These are phyloP conservation scores for Napeogenes sylphis DNA, from an alignment of 2,888 invertebrate genomes.

Conservation along the genomic window DNA sequence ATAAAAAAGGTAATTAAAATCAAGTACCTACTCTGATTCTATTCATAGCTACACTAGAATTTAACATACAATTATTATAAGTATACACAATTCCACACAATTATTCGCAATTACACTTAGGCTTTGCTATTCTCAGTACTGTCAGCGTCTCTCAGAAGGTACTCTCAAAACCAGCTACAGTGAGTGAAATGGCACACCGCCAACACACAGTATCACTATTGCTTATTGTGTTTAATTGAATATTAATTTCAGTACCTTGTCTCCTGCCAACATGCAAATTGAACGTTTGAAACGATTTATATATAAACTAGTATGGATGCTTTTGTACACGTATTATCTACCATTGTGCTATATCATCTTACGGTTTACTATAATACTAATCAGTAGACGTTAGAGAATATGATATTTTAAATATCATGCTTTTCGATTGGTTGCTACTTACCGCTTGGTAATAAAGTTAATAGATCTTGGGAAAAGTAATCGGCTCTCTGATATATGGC, in stretches of 20 bases:
- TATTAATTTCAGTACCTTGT: conserved; percentile 29
- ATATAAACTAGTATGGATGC: not conserved
- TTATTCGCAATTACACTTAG: conserved; percentile 1
- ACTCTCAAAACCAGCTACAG: conserved; percentile 24
- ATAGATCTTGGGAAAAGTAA: too few relatives aligned
- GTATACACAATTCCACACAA: not conserved
- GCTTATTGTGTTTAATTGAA: conserved; percentile 35
- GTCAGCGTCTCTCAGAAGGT: conserved; percentile 25
- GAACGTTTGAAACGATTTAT: conserved; percentile 10
- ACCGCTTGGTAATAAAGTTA: too few relatives aligned
- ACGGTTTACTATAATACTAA: too few relatives aligned
- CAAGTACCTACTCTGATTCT: too few relatives aligned
- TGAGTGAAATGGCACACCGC: conserved; percentile 32
- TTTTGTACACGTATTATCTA: not conserved
- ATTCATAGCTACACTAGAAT: too few relatives aligned
- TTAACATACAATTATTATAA: not conserved
- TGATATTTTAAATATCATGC: not conserved
- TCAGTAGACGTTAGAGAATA: too few relatives aligned
- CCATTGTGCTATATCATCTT: too few relatives aligned
- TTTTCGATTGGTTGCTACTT: too few relatives aligned
- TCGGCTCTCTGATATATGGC: too few relatives aligned
- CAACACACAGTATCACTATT: conserved; percentile 29
- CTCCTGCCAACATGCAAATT: conserved; percentile 24
- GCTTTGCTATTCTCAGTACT: conserved; percentile 8
- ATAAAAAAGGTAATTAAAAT: too few relatives aligned